These are phyloP conservation scores for Epinephelus moara DNA, from an alignment of 2,113 vertebrate species.

Conservation along the genomic window DNA sequence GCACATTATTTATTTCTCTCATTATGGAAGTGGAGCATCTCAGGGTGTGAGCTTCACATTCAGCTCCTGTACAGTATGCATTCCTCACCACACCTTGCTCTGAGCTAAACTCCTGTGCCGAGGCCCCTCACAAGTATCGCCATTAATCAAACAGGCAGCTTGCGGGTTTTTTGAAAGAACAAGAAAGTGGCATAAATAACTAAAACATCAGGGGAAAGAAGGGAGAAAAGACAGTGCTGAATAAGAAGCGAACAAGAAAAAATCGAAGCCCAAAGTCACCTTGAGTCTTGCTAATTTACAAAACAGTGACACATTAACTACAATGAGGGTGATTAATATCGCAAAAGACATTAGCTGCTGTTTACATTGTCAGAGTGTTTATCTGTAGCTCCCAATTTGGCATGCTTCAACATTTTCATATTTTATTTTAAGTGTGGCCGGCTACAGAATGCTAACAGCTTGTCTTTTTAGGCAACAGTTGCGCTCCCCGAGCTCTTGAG, in stretches of 20 bases:
- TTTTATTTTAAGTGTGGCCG: slow-evolving; percentile 32
- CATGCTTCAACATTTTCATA: slow-evolving; percentile 29
- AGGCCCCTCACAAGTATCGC: slow-evolving; percentile 58
- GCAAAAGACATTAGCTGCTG: slow-evolving; percentile 40
- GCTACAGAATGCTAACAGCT: slow-evolving; percentile 44
- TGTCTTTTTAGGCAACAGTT: slow-evolving; percentile 49
- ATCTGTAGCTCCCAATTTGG: slow-evolving; percentile 46
- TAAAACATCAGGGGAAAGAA: slow-evolving; percentile 56
- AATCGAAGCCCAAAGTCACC: slow-evolving; percentile 75
- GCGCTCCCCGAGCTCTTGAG: slow-evolving; percentile 35
- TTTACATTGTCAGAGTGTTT: slow-evolving; percentile 64
- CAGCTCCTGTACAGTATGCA: slow-evolving; percentile 38
- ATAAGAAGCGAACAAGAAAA: slow-evolving; percentile 38
- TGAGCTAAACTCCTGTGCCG: slow-evolving; percentile 60
- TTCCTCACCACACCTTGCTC: slow-evolving; percentile 53
- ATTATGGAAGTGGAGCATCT: slow-evolving; percentile 70
- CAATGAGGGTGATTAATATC: slow-evolving; percentile 57
- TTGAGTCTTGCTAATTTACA: slow-evolving; percentile 69
- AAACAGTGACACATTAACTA: slow-evolving; percentile 54
- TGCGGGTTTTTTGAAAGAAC: slow-evolving; percentile 37
- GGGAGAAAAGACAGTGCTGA: slow-evolving; percentile 20
- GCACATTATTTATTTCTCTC: slow-evolving; percentile 60
- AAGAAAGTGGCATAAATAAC: slow-evolving; percentile 77
- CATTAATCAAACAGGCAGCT: slow-evolving; percentile 80
- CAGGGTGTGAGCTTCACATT: slow-evolving; percentile 36